These are phyloP conservation scores for Hesperia comma DNA, from an alignment of 2,888 invertebrate species.

Conservation along the genomic window DNA sequence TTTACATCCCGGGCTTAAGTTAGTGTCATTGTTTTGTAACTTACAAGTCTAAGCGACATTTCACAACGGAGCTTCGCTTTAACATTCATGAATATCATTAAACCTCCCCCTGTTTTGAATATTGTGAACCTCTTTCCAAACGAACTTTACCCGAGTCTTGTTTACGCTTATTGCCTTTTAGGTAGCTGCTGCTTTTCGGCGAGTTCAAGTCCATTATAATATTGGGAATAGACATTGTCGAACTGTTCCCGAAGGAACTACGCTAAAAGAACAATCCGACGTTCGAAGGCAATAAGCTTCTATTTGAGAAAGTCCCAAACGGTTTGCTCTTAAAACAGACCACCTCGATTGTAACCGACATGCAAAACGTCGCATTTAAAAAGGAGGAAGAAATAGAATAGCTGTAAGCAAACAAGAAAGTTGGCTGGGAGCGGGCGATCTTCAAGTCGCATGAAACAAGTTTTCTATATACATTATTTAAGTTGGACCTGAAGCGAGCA, in stretches of 20 bases:
- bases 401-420: constrained; percentile 71
- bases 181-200: constrained; percentile 54
- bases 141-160: constrained; percentile 65
- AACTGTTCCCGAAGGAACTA: constrained; percentile 51
- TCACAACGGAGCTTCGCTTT: constrained; percentile 72
- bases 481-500: constrained; percentile 68
- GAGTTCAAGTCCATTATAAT: constrained; percentile 56
- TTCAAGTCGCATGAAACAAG: constrained; percentile 67
- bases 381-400: constrained; percentile 67
- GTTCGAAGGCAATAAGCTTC: constrained; percentile 68
- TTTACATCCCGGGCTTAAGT: constrained; percentile 77
- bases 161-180: constrained; percentile 71
- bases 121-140: constrained; percentile 62
- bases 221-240: constrained; percentile 59
- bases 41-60: constrained; percentile 79
- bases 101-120: constrained; percentile 75
- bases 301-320: constrained; percentile 68
- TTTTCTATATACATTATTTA: constrained; percentile 76
- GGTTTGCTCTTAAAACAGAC: constrained; percentile 70
- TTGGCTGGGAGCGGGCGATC: constrained; percentile 62
- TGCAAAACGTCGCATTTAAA: constrained; percentile 73
- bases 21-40: constrained; percentile 81
- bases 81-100: constrained; percentile 81
- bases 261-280: constrained; percentile 66
- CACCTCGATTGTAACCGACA: constrained; percentile 67